A percentile compares a stretch with the other conserved stretches of the same genome.
These are phyloP conservation scores for Bombus picipes DNA, from an alignment of 1,140 invertebrate genomes.

Conservation along the genomic window DNA sequence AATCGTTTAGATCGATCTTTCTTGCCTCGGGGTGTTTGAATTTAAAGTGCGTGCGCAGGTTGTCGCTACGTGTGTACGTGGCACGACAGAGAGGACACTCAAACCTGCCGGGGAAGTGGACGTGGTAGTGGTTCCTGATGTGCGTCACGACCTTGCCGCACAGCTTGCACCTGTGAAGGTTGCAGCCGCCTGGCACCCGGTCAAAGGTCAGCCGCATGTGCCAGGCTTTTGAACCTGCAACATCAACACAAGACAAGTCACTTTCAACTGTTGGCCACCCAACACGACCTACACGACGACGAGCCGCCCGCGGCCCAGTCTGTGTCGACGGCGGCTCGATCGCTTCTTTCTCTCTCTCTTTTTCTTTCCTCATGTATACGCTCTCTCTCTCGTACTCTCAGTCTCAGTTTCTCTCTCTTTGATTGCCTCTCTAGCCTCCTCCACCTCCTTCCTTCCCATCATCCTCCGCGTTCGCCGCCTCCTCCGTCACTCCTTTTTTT, in stretches of 20 bases:
- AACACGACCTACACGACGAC: conserved; percentile 68
- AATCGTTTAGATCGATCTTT: conserved; percentile 88
- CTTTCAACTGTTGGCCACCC: conserved; percentile 80
- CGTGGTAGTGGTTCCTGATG: conserved; percentile 95
- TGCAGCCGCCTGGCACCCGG: conserved; percentile 92
- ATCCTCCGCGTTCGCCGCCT: neutral
- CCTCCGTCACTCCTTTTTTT: no score
- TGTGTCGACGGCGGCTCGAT: conserved; percentile 57
- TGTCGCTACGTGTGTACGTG: conserved; percentile 93
- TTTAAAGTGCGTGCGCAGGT: conserved; percentile 93
- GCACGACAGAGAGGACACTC: conserved; percentile 93
- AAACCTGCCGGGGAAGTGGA: conserved; percentile 93
- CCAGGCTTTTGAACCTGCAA: conserved; percentile 95
- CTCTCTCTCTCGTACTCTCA: conserved; percentile 40
- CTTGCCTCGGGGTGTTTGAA: conserved; percentile 93
- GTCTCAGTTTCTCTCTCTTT: conserved; percentile 38
- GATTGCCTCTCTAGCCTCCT: neutral
- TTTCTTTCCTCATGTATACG: conserved; percentile 46
- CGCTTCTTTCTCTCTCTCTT: conserved; percentile 55
- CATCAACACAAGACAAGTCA: conserved; percentile 86
- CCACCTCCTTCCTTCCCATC: neutral
- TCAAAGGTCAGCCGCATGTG: conserved; percentile 95
- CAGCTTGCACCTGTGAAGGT: conserved; percentile 94
- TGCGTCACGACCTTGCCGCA: conserved; percentile 95
- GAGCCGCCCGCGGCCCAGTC: conserved; percentile 63